Evolutionary conservation across 2,113 vertebrate species (phyloP), one percentile per base, ranked within the genome.

Genomic region (Leiothrix lutea): DNA sequence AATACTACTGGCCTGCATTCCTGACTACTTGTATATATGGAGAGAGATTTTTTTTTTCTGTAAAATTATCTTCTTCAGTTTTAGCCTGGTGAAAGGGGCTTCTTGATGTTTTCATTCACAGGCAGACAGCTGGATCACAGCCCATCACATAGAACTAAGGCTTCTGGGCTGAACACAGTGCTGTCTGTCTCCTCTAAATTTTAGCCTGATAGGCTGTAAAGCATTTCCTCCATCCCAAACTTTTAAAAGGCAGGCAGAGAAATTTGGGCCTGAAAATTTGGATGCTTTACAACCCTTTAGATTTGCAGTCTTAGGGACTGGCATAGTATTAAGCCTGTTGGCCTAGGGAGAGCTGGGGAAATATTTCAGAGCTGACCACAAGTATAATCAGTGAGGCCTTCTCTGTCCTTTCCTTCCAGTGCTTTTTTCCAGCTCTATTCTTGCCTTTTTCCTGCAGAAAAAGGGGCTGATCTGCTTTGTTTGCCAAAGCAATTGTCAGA

Each of bases 81-180:
- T 90, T 51, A 90, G 16, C 10, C 36, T n/a, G 8, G 38, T 51
- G 19, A 84, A 82, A 88, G 40, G n/a, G 14, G 7, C 6, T 79
- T 69, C 87, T 72, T 71, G 25, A 21, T 81, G 29, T 84, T 89
- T 81, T 87, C 6, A 51, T 78, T 54, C 80, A 9, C 20, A 64
- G 44, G 7, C 64, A 89, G 23, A 35, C 38, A 78, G 40, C 56
- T 78, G 50, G n/a, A 81, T 74, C 38, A 51, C 51, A 62, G 50
- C 15, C 31, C 4, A 4, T 47, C 38, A 35, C 23, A 40, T 5
- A 48, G 47, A 69, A 2, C 0, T 4, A 48, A 50, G 42, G 4
- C 0, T 4, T 8, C 40, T 60, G 48, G 33, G 44, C n/a, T 83
- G 51, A 78, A 20, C n/a, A 42, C 4, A 14, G 31, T 1, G 0